phyloP scores from a whole-genome alignment of 2,888 invertebrate genomes.

The Pseudeuparius sepicola region DNA sequence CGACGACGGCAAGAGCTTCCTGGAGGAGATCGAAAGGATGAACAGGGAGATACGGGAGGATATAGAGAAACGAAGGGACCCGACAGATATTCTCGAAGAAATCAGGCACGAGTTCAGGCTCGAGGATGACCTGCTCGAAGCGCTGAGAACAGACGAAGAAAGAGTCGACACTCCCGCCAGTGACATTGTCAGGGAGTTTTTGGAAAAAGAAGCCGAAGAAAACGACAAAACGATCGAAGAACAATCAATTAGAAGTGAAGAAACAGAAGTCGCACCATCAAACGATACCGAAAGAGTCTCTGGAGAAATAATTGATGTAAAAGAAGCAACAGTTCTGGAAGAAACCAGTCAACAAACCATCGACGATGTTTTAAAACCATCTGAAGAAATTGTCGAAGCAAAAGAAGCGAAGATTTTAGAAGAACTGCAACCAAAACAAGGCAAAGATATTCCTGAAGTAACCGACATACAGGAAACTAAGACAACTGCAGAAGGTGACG shows the following conservation, averaged over 20 bases:
- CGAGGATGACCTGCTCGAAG: constrained; percentile 15
- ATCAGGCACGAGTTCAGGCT: constrained; percentile 15
- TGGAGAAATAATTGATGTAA: too few species aligned
- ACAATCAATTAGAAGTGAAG: too few species aligned
- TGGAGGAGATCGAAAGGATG: constrained; percentile 8
- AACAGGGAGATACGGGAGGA: constrained; percentile 17
- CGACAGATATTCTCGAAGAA: constrained; percentile 17
- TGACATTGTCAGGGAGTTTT: constrained; percentile 15
- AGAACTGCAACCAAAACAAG: not conserved
- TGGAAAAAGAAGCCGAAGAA: constrained; percentile 12
- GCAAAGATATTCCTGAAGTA: not conserved
- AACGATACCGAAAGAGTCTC: too few species aligned
- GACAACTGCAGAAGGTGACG: constrained; percentile 5
- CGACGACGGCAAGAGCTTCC: too few species aligned
- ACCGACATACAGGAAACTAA: not conserved
- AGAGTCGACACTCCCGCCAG: constrained; percentile 12
- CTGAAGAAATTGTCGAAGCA: not conserved
- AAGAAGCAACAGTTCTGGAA: not conserved
- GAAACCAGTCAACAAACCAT: not conserved
- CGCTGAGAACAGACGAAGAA: constrained; percentile 10
- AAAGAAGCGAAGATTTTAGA: not conserved
- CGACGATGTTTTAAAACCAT: not conserved
- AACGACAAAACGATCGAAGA: too few species aligned
- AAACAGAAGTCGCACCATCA: too few species aligned
- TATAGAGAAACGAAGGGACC: constrained; percentile 10